Percentiles rank a stretch among this genome's conserved stretches.
Evolutionary conservation across 2,888 invertebrate species (phyloP).

Genomic region (Drosophila kambysellisi): DNA sequence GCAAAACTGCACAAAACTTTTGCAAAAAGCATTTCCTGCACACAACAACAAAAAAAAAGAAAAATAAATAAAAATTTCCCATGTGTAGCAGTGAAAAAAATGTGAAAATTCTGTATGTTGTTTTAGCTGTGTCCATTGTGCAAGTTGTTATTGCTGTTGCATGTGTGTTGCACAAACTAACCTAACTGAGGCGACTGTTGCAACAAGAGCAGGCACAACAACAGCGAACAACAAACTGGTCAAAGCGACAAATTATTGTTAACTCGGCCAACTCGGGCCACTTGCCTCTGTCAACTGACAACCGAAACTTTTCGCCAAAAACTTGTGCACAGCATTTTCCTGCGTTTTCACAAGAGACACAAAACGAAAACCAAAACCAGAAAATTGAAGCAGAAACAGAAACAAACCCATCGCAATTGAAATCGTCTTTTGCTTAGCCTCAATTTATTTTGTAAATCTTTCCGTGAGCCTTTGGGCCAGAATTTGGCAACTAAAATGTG

Average conservation of each 20-base stretch:
- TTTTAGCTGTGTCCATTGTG: not conserved
- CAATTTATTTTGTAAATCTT: slow-evolving; percentile 52
- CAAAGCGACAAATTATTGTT: slow-evolving; percentile 79
- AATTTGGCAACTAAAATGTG: slow-evolving; percentile 1
- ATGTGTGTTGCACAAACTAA: slow-evolving; percentile 40
- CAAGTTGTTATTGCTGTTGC: not conserved
- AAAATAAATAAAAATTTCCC: not conserved
- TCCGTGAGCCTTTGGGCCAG: slow-evolving; percentile 8
- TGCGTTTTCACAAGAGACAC: slow-evolving; percentile 19
- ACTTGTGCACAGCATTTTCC: slow-evolving; percentile 37
- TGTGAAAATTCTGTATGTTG: slow-evolving; percentile 27
- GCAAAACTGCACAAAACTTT: slow-evolving; percentile 45
- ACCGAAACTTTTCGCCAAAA: slow-evolving; percentile 34
- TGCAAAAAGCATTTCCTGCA: slow-evolving; percentile 38
- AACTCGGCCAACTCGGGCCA: slow-evolving; percentile 40
- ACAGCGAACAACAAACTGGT: slow-evolving; percentile 42
- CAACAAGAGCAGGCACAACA: slow-evolving; percentile 33
- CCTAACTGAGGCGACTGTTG: slow-evolving; percentile 34
- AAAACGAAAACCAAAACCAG: not conserved
- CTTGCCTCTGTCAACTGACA: slow-evolving; percentile 5
- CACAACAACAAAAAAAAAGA: not conserved
- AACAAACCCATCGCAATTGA: slow-evolving; percentile 22
- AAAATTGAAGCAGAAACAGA: slow-evolving; percentile 1
- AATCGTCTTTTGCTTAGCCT: slow-evolving; percentile 36
- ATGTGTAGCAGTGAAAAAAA: not conserved